Evolutionary conservation across 92 coral and sea anemone genomes (phyloP), one percentile per base, ranked within the genome.

Genomic region (Epizoanthus illoricatus): DNA sequence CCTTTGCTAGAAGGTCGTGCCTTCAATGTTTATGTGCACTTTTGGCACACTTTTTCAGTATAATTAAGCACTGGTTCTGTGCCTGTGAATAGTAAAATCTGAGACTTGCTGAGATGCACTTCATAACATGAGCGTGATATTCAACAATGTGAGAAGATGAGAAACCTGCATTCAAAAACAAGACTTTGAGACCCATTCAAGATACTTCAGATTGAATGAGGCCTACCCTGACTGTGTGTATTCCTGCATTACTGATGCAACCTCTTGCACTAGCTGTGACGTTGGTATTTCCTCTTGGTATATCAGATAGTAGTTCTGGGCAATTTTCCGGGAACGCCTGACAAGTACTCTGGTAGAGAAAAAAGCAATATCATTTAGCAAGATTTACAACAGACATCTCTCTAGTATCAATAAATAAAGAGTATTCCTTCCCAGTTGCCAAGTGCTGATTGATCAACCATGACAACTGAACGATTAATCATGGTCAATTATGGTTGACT

Each of bases 221-320:
- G 42, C 88, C 75, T 85, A 96, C 99, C 99, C 99, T 55, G 98
- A 91, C 69, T 96, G 99, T 59, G 99, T 96, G 86, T 96, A 96
- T 80, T 96, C 99, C 74, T 96, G 99, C 90, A 96, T 91, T 11
- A 96, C 99, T 42, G 98, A 91, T 5, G 99, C 98, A 79, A 93
- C 84, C 74, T 90, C 88, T 60, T 96, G 99, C 54, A 96, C 99
- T 60, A 96, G 86, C 86, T 96, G 98, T 75, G 99, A 91, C 12
- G 99, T 94, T 5, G 99, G 99, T 28, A 96, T 96, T 85, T 96
- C 92, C 81, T 96, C 99, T 61, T 90, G 94, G 80, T 96, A 93
- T 87, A 88, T 91, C 33, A 96, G 89, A 64, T 86, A 96, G 75
- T 96, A 96, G 83, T 91, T 92, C 81, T 93, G 99, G 21, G 99